Evolutionary conservation across 2,797 vertebrate genomes (phyloP), one percentile per base, ranked within the genome.

Genomic region (Oryzias dopingdopingensis): DNA sequence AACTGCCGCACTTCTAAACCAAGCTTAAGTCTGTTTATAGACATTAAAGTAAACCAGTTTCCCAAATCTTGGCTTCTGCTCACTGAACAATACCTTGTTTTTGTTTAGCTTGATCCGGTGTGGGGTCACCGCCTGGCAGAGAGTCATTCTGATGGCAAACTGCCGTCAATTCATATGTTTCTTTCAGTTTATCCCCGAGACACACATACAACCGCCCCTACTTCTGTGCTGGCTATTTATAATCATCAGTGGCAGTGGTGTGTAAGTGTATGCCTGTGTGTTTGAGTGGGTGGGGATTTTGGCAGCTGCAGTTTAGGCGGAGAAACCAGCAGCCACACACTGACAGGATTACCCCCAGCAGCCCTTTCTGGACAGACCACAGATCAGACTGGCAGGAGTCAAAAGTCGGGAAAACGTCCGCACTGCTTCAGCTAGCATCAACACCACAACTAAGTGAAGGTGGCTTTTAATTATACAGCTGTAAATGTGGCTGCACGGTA

Each of bases 21-120:
- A 70, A 68, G 62, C 77, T 76, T 49, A 71, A 50, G 76, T 67
- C 80, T 74, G 76, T 79, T 85, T 79, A 80, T 82, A 82, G 80
- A 84, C 54, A 42, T 57, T 15, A 63, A 74, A 78, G 50, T 65
- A 49, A 75, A 67, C 20, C 29, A 22, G 41, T 67, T 5, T 4
- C 49, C 51, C 51, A 63, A 82, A 13, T 49, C n/a, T 41, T 20
- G 51, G 16, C 23, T 49, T 47, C 40, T 49, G 41, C 62, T 67
- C 48, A 49, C 51, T 72, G 29, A 55, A 76, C 74, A 68, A 75
- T 90, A 92, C 92, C 92, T 93, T 91, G 61, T 64, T 91, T 78
- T 76, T 91, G 87, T 73, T 90, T 78, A 90, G 81, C 87, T 92
- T 92, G 87, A 90, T 90, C 81, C 77, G 87, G 72, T 88, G 77